Base-by-base conservation (phyloP, 2,888 invertebrate genomes). In the Gandaritis pyraliata region DNA sequence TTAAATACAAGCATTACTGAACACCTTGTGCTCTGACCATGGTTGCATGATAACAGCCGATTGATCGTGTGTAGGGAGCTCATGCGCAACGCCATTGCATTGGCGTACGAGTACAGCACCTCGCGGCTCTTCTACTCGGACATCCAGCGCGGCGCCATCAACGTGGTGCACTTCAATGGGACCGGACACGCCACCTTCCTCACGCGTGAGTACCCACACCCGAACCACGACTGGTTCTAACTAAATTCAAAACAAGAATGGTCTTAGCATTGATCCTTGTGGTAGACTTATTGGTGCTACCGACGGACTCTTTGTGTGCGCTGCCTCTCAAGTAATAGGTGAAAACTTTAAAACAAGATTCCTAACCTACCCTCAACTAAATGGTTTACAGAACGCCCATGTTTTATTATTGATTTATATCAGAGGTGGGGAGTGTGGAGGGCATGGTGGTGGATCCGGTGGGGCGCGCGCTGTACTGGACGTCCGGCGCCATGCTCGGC, bases 41-140 rank as follows among this genome's bases (percentile, higher is more conserved):
- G 61, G 8, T 11, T 18, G 16, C 8, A 47, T 43, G 23, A 23
- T 23, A 23, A 23, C 23, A 3, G 23, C 5, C 23, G 6, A 23
- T 23, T 23, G 1, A 23, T 23, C 6, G 23, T 2, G 23, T 23
- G 48, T 76, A 92, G 94, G 65, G 95, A 95, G 5, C 87, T 94
- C 74, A 95, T 98, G 94, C 93, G 96, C 59, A 98, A 98, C 88
- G 97, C 96, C 8, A 97, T 98, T 75, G 97, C 96, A 18, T 92
- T 98, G 55, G 94, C 96, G 1, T 97, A 95, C 85, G 96, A 97
- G 88, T 97, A 95, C 85, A 86, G 89, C 61, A 88, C 90, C 36
- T 93, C 94, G 71, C 89, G 94, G 52, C 90, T 97, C 51, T 97
- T 96, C 90, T 98, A 97, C 90, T 97, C 97, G 0, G 98, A 98